Base-by-base conservation (phyloP, 2,888 invertebrate species). In the Dendrolimus houi region DNA sequence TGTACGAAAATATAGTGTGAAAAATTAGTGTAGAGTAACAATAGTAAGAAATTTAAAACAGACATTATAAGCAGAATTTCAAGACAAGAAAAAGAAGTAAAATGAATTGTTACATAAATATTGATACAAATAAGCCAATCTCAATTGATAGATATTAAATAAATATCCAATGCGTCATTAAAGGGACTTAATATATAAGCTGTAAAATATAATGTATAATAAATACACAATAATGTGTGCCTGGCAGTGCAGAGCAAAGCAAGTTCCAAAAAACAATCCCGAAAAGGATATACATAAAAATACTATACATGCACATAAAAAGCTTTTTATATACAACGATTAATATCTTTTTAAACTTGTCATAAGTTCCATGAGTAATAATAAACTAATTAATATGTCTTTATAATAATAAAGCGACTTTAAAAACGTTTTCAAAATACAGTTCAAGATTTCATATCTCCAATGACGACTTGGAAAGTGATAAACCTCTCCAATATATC, bases 301-400 rank as follows among this genome's bases (percentile, higher is more conserved):
- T 47, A 10, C 12, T 47, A 47, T 61, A 58, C 59, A 62, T 58
- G 62, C 55, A 53, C 56, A 61, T 60, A 63, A 67, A 64, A 67
- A 72, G 69, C 69, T 66, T 67, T 47, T 66, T 80, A 82, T 83
- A 75, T 85, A 86, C 83, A 85, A 56, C 66, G 69, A 72, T 81
- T 82, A 85, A 85, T 84, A 85, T 85, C 80, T 77, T 78, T 72
- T 71, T 73, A 76, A 79, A 74, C 74, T 81, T 85, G 83, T 85
- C 81, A 83, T 77, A 75, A 83, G 76, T 77, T 78, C 76, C 65
- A 81, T 74, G 83, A 86, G 83, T 83, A 83, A n/a, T n/a, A n/a
- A n/a, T n/a, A 79, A 82, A 71, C 73, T 75, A 72, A 69, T 72
- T 64, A 73, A 77, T 77, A 80, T 87, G 85, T 87, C 85, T 87